Base-by-base conservation (phyloP, 2,113 vertebrate species). In the Xenopus borealis region DNA sequence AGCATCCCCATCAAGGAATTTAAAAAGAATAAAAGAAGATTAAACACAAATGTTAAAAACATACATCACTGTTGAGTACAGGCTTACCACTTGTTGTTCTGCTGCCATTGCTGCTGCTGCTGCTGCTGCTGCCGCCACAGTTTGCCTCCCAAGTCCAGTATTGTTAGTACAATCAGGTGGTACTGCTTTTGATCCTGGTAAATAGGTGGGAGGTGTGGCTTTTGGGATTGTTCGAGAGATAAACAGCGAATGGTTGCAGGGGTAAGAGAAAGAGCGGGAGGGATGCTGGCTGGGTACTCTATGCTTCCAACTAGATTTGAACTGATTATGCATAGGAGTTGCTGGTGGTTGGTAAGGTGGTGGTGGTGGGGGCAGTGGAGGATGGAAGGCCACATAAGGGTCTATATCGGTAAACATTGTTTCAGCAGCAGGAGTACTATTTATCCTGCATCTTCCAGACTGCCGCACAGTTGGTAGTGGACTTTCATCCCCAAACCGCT, bases 401-500 rank as follows among this genome's bases (percentile, higher is more conserved):
- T 98, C 96, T 85, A 98, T 86, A 78, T 99, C 96, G 81, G 95
- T 92, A 92, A 96, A 97, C 94, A 96, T 93, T 88, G 91, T 95
- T 89, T 98, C 96, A 84, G 93, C 92, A 79, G 95, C 79, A 50
- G 97, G 95, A 69, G 95, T 97, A 80, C 97, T 98, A 89, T 96
- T 99, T 68, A 98, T 88, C 0, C 96, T 93, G 78, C 95, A 97
- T 62, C 95, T 93, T 72, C 94, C 93, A 65, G 95, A 87, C 87
- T 95, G 96, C 64, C 95, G 94, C 85, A 96, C 59, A 13, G 94
- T 94, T 86, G 98, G 88, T 66, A 98, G 94, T 0, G 97, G 97
- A 89, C 97, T 99, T 88, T 97, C 97, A 0, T 98, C 97, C 73
- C 97, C 96, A 81, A 99, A 99, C 16, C 95, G 92, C 80, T 99